phyloP scores from a whole-genome alignment of 1,140 invertebrate genomes.

The Choristoneura fumiferana region DNA sequence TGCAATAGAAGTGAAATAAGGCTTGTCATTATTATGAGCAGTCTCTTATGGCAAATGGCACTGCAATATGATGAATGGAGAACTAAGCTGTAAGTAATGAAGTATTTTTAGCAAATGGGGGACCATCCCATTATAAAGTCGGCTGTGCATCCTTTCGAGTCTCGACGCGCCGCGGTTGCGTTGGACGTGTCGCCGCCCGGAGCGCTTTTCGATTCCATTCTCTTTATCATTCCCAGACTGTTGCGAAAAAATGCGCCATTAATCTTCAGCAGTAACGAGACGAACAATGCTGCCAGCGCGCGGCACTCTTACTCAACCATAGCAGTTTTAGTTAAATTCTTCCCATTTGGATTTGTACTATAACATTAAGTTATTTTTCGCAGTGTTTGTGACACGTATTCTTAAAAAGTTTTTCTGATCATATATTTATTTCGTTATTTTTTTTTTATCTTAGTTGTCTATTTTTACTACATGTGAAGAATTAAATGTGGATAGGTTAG shows the following conservation, averaged over 20 bases:
- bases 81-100: conserved; percentile 14
- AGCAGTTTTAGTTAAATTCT: conserved; percentile 26
- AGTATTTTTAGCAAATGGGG: conserved; percentile 25
- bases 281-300: conserved; percentile 26
- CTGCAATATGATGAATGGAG: conserved; percentile 13
- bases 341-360: conserved; percentile 20
- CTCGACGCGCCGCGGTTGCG: background rate
- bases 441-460: no score
- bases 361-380: no score
- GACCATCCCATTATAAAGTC: conserved; percentile 20
- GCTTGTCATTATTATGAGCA: background rate
- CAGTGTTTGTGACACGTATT: no score
- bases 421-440: no score
- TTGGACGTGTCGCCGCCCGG: background rate
- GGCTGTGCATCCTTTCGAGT: background rate
- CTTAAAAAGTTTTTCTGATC: no score
- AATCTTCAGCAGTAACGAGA: conserved; percentile 23
- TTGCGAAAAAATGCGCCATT: conserved; percentile 21
- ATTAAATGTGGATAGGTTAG: no score
- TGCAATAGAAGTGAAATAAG: no score
- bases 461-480: no score
- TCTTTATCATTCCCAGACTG: conserved; percentile 11
- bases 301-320: conserved; percentile 19
- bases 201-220: conserved; percentile 2
- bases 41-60: conserved; percentile 1